Percentiles rank a stretch among this genome's conserved stretches.
These are phyloP conservation scores for Electrona antarctica DNA, from an alignment of 2,113 vertebrate genomes.

Conservation along the genomic window DNA sequence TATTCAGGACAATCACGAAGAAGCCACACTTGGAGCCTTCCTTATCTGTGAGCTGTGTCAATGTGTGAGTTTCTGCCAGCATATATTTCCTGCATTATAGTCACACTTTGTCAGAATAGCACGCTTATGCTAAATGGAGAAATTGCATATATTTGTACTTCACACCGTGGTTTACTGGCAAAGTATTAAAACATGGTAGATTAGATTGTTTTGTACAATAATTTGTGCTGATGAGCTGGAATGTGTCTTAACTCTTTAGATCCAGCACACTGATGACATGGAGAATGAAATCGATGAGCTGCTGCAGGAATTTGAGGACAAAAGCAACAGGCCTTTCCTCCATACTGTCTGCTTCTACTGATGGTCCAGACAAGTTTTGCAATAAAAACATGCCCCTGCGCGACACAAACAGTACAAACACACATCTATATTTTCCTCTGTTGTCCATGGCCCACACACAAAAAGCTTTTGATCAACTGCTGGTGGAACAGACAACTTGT, in stretches of 20 bases:
- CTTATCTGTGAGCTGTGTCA: constrained; percentile 99
- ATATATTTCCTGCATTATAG: not conserved
- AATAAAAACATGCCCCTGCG: constrained; percentile 53
- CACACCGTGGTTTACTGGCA: not conserved
- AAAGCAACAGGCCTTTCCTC: constrained; percentile 94
- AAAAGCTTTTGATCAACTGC: too few species aligned
- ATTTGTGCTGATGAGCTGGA: too few species aligned
- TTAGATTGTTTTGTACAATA: too few species aligned
- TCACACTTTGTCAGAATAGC: not conserved
- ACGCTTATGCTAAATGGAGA: not conserved
- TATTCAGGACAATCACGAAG: constrained; percentile 98
- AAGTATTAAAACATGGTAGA: too few species aligned
- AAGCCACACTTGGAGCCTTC: constrained; percentile 96
- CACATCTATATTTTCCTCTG: constrained; percentile 6
- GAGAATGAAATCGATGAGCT: constrained; percentile 99
- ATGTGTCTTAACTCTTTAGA: constrained; percentile 72
- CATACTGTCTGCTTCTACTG: constrained; percentile 99
- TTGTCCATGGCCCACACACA: not conserved
- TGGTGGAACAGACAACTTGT: too few species aligned
- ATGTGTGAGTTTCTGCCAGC: constrained; percentile 87
- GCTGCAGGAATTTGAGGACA: constrained; percentile 98
- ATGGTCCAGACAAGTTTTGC: constrained; percentile 51
- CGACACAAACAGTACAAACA: constrained; percentile 44
- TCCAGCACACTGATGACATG: constrained; percentile 98
- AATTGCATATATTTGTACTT: not conserved